phyloP scores from a whole-genome alignment of 2,113 vertebrate genomes.

The western clawed frog (Xenopus tropicalis) region DNA sequence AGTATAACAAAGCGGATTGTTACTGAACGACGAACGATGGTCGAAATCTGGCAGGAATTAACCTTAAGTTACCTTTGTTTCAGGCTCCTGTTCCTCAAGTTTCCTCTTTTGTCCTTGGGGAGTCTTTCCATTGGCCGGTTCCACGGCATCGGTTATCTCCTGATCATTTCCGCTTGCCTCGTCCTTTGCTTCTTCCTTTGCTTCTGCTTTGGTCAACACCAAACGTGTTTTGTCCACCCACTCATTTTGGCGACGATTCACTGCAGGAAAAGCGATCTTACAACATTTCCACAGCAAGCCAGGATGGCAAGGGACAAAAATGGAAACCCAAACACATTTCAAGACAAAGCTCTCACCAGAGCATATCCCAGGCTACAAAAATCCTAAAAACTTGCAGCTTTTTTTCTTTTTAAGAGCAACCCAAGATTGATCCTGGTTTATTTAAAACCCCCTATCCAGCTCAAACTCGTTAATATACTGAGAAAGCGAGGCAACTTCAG shows the following conservation, averaged over 20 bases:
- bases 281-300: constrained; percentile 15
- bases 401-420: too few species aligned
- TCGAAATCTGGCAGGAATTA: background rate
- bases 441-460: too few species aligned
- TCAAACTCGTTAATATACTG: too few species aligned
- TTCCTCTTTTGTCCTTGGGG: constrained; percentile 13
- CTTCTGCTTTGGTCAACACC: constrained; percentile 19
- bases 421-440: too few species aligned
- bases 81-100: constrained; percentile 1
- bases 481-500: too few species aligned
- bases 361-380: too few species aligned
- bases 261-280: constrained; percentile 32
- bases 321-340: too few species aligned
- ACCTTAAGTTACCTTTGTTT: constrained; percentile 32
- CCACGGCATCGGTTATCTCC: background rate
- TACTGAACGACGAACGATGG: background rate
- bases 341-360: too few species aligned
- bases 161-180: background rate
- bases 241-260: constrained; percentile 38
- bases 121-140: background rate
- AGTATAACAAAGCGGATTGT: background rate
- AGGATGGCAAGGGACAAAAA: background rate
- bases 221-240: constrained; percentile 37
- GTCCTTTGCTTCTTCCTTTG: constrained; percentile 1
- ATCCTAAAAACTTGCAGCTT: too few species aligned